Percentiles rank a stretch among this genome's conserved stretches.
Conservation (phyloP, 37 sponge, comb jelly and placozoan genomes). For the Corticium candelabrum region DNA sequence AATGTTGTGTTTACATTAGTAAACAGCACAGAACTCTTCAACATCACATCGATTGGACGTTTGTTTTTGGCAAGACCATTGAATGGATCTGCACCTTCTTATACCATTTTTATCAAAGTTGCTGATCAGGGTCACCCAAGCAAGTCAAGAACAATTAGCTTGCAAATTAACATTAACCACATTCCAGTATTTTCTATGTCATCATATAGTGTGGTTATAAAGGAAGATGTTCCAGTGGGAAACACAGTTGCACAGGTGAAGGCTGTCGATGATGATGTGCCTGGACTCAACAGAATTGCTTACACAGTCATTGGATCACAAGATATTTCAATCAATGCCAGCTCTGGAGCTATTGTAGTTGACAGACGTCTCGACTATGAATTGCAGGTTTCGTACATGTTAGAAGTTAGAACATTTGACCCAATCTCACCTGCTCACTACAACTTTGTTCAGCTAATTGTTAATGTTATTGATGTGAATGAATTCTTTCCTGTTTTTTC, state of each 20-base stretch:
- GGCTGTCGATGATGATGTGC: background rate
- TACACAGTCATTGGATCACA: background rate
- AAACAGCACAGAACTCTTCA: background rate
- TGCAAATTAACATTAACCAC: slow-evolving; percentile 41
- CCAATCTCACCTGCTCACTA: too few species aligned
- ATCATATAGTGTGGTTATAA: background rate
- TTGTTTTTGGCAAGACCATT: background rate
- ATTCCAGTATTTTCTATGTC: slow-evolving; percentile 35
- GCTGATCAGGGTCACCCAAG: background rate
- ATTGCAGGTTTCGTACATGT: background rate
- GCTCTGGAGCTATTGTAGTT: background rate
- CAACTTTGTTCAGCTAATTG: too few species aligned
- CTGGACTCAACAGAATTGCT: background rate
- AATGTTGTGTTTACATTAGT: background rate
- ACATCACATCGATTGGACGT: background rate
- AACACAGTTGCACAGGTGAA: background rate
- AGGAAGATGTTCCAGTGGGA: background rate
- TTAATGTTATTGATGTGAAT: background rate
- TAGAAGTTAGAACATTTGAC: background rate
- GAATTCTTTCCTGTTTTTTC: background rate
- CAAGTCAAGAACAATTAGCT: slow-evolving; percentile 5
- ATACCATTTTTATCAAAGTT: background rate
- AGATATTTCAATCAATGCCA: background rate
- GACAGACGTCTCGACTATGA: background rate
- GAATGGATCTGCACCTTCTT: background rate